Evolutionary conservation across 2,797 vertebrate species (phyloP), one percentile per base, ranked within the genome.

Genomic region (Halcyon chelicuti): DNA sequence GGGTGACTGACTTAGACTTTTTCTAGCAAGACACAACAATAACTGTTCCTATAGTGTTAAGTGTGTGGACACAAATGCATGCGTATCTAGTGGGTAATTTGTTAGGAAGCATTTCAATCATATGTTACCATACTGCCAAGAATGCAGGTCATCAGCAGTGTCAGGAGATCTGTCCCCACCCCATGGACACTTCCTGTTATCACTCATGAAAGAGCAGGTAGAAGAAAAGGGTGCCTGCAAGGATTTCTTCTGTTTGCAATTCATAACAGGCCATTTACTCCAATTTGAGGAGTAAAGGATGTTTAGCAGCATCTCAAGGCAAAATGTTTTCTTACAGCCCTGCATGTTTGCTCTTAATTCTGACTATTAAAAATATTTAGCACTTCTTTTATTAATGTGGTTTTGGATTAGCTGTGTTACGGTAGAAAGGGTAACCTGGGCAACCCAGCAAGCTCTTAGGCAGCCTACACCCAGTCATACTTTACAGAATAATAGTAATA

Each of bases 281-380:
- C 25, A 55, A 51, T 76, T 76, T 60, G 42, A 72, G 77, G 28
- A 79, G 35, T 15, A 40, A 70, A 79, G 26, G 20, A 7, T 76
- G 15, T 85, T 91, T 51, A 88, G 57, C 40, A 81, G 26, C 7
- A 12, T 47, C 71, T 77, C 42, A 40, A 72, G 71, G 71, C 33
- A 89, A 84, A 89, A 76, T 79, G 29, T 68, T 95, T 94, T 86
- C 61, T 68, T 68, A 40, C 7, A 76, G 39, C 21, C 33, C 39
- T 37, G 19, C 46, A 23, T 85, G 47, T 60, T 93, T 28, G 10
- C 26, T 87, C 87, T 72, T 66, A 87, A 49, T 76, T 63, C 26
- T 61, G 46, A 39, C n/a, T 66, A 26, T 70, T 89, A 58, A 79
- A 89, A 92, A 70, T 79, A 92, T 57, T 87, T 85, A 89, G 26